A percentile compares a stretch with the other conserved stretches of the same genome.
Conservation (phyloP, 2,113 vertebrate species). For the Cacatua alba region DNA sequence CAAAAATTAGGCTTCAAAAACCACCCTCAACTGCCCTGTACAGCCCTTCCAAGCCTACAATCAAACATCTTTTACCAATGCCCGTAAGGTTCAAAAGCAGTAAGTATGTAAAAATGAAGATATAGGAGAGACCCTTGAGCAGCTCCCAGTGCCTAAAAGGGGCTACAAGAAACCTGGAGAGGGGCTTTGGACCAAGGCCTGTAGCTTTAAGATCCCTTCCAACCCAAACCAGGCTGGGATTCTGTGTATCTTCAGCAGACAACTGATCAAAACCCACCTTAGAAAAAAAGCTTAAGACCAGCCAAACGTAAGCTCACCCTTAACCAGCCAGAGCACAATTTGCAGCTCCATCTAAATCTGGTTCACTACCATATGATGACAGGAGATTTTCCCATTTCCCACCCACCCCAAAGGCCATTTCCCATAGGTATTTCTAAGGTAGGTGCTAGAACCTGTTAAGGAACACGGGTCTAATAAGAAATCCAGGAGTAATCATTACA, state of each 20-base stretch:
- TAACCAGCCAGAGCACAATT: no score
- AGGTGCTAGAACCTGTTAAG: fast-evolving
- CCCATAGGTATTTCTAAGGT: not conserved
- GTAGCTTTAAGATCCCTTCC: not conserved
- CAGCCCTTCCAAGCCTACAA: not conserved
- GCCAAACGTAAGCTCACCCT: not conserved
- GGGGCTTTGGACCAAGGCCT: not conserved
- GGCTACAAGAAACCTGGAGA: not conserved
- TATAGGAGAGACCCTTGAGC: not conserved
- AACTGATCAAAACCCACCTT: not conserved
- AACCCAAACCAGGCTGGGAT: not conserved
- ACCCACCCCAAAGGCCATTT: not conserved
- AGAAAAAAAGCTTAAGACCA: no score
- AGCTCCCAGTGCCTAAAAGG: not conserved
- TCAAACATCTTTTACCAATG: not conserved
- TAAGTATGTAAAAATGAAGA: not conserved
- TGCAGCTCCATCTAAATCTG: not conserved
- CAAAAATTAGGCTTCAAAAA: not conserved
- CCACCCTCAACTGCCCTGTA: not conserved
- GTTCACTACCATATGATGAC: fast-evolving
- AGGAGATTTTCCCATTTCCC: not conserved
- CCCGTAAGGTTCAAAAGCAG: not conserved
- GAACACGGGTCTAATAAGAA: not conserved
- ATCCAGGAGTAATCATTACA: not conserved
- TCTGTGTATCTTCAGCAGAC: not conserved